Base-by-base conservation (phyloP, 2,113 vertebrate genomes). In the Tor tambroides region DNA sequence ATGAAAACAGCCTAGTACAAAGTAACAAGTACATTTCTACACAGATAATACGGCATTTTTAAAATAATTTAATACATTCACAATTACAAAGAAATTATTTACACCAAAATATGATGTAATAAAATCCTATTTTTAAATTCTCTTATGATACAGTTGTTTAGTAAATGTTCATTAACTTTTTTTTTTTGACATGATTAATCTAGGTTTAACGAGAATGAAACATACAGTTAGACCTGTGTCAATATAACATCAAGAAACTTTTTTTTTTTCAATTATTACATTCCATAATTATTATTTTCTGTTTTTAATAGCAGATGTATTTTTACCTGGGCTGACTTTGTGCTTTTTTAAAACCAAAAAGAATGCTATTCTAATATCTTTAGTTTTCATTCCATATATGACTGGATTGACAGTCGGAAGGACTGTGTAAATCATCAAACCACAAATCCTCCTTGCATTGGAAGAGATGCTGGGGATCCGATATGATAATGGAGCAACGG, bases 331-430 rank as follows among this genome's bases (percentile, higher is more conserved):
- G 71, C 41, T 5, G 28, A 65, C 46, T 38, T 75, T 90, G n/a
- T 80, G 21, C 41, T 38, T 89, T 83, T 51, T 87, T 10, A 75
- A 71, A 11, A 88, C 56, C n/a, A 61, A 38, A 28, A 87, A 4
- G 6, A 90, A 51, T 51, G 81, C 51, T 26, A 49, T 80, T 59
- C 83, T 46, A 51, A 91, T 85, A 28, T 91, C 88, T 80, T 76
- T 89, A 9, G 80, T 89, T 88, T 91, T 89, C 43, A 91, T 77
- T 41, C 88, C 88, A 86, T 89, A 89, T 32, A 91, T 79, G 21
- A 91, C 38, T 76, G 90, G 90, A 71, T 89, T 89, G 15, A 86
- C 6, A 26, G 84, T 8, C 11, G 88, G 88, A 65, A 88, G 86
- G 41, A 88, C 21, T 30, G 84, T 84, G 8, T 54, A 88, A 83